A percentile compares a stretch with the other conserved stretches of the same genome.
These are phyloP conservation scores for Ectemnius continuus DNA, from an alignment of 2,888 invertebrate species.

Conservation along the genomic window DNA sequence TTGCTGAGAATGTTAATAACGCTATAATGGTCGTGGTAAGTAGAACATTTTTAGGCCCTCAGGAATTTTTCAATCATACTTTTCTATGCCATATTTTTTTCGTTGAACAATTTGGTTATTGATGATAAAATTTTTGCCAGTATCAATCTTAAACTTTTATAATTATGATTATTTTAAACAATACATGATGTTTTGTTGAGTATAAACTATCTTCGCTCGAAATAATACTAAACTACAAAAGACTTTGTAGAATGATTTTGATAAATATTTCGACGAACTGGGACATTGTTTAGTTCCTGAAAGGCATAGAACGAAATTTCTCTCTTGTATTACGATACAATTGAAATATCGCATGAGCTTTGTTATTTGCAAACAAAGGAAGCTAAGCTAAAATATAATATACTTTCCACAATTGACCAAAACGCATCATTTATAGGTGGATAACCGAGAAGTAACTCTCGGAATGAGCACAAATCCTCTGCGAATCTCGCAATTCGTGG, in stretches of 20 bases:
- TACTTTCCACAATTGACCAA: too few relatives aligned
- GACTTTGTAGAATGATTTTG: too few relatives aligned
- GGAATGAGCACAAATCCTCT: slow-evolving; percentile 85
- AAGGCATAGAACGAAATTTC: too few relatives aligned
- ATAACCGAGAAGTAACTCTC: slow-evolving; percentile 87
- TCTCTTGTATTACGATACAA: too few relatives aligned
- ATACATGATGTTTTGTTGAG: not conserved
- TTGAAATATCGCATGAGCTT: too few relatives aligned
- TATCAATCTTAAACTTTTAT: not conserved
- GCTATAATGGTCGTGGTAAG: slow-evolving; percentile 90
- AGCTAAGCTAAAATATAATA: too few relatives aligned
- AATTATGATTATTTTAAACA: not conserved
- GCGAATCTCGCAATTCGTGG: slow-evolving; percentile 84
- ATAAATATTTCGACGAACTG: too few relatives aligned
- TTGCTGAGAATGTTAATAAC: slow-evolving; percentile 88
- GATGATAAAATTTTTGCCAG: not conserved
- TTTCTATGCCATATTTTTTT: not conserved
- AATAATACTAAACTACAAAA: too few relatives aligned
- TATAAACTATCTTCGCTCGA: too few relatives aligned
- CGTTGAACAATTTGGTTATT: not conserved
- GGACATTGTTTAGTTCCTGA: too few relatives aligned
- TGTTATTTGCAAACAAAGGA: too few relatives aligned
- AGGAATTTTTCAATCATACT: slow-evolving; percentile 9
- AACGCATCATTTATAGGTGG: slow-evolving; percentile 81
- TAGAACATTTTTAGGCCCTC: slow-evolving; percentile 16